Evolutionary conservation across 1,140 invertebrate species (phyloP).

Genomic region (Hyles vespertilio): DNA sequence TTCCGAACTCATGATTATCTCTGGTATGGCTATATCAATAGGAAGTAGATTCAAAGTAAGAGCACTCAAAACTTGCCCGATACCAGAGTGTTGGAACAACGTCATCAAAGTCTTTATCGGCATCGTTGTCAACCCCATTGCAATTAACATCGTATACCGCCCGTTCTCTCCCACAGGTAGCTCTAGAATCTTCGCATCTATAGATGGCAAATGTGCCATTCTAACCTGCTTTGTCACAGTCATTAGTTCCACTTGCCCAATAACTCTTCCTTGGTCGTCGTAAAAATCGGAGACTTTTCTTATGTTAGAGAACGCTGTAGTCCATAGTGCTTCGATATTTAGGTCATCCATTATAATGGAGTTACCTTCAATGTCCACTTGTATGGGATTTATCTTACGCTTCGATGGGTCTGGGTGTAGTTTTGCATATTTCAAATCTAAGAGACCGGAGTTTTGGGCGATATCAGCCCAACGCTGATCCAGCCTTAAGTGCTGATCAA

Average conservation of each 20-base stretch:
- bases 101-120: background rate
- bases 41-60: background rate
- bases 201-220: constrained; percentile 3
- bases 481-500: constrained; percentile 4
- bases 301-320: constrained; percentile 8
- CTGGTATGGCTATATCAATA: constrained; percentile 7
- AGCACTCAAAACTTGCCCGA: background rate
- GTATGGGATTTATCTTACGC: background rate
- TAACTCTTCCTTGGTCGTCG: background rate
- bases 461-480: constrained; percentile 6
- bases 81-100: background rate
- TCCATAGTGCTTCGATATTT: constrained; percentile 11
- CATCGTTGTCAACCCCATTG: constrained; percentile 1
- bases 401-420: background rate
- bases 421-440: constrained; percentile 1
- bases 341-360: constrained; percentile 10
- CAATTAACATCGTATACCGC: constrained; percentile 9
- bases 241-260: constrained; percentile 13
- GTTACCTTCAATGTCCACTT: constrained; percentile 2
- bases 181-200: constrained; percentile 13
- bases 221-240: constrained; percentile 1
- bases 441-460: constrained; percentile 3
- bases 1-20: background rate
- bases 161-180: constrained; percentile 9
- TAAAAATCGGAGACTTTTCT: constrained; percentile 5